Base-by-base conservation (phyloP, 2,888 invertebrate species). In the Leptinotarsa haldemani region DNA sequence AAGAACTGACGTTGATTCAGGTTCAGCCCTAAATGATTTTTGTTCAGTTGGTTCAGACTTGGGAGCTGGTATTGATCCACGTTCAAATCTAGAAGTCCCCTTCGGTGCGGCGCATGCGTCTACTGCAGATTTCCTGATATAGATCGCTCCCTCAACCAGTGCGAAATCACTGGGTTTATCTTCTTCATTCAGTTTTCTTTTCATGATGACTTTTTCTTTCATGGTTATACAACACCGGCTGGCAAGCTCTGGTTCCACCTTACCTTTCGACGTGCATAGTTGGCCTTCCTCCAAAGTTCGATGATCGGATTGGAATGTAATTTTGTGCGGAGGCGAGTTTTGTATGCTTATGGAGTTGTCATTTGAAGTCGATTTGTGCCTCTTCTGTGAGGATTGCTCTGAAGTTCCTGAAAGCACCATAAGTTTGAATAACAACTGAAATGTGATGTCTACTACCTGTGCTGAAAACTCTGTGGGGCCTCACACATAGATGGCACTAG, bases 91-190 rank as follows among this genome's bases (percentile, higher is more conserved):
- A 22, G 25, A 16, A 25, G 20, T 22, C 13, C 4, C 56, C 12
- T 56, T 56, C 13, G 13, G 12, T 4, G 56, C 20, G 15, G 3
- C 56, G 15, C 56, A 18, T 56, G n/a, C 15, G 16, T 61, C 61
- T 40, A 61, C 30, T 5, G 22, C 30, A 56, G 68, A 68, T 68
- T 47, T 40, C 22, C 47, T 68, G 5, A 68, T 30, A 30, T 68
- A 68, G 47, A 68, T 46, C n/a, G 46, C 18, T 9, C 68, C 68
- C n/a, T 68, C 58, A 22, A 68, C 46, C 46, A 68, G 46, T 22
- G 30, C 40, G 20, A 68, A 68, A 40, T 68, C 68, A 15, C 46
- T 22, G 46, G 46, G 18, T 46, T 20, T 22, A 56, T 68, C 68
- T 1, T 13, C 20, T 20, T 56, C 47, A 16, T 58, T 58, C 40